Conservation (phyloP, 2,113 vertebrate genomes). For the Solenodon paradoxus region DNA sequence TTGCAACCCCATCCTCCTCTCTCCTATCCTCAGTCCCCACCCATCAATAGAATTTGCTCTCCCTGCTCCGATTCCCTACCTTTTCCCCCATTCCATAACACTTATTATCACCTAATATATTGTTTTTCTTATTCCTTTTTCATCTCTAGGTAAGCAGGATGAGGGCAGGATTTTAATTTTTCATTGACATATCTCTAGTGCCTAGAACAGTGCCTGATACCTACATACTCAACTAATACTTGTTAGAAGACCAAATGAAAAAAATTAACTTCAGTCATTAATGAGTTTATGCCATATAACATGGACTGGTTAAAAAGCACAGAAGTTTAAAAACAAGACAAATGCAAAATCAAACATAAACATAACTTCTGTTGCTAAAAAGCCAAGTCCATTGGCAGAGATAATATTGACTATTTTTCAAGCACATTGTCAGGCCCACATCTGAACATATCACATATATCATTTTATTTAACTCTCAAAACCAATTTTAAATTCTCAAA, state of each 20-base stretch:
- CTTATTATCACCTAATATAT: background rate
- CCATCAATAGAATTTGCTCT: background rate
- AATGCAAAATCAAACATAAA: background rate
- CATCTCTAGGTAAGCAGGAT: background rate
- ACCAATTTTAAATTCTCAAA: too few relatives aligned
- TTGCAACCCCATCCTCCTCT: background rate
- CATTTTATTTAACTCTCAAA: background rate
- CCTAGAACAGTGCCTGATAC: background rate
- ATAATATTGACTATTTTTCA: background rate
- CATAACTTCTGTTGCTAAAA: background rate
- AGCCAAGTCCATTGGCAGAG: background rate
- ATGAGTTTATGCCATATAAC: background rate
- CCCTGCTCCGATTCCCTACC: background rate
- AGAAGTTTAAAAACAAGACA: background rate
- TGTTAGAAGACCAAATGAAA: constrained; percentile 3
- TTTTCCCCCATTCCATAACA: background rate
- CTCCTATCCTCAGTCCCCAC: background rate
- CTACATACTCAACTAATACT: background rate
- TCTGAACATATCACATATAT: background rate
- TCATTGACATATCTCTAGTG: too few relatives aligned
- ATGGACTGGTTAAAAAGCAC: background rate
- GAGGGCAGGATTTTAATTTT: background rate
- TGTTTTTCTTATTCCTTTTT: background rate
- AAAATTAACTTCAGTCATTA: background rate
- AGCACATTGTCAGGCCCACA: background rate